Percentiles rank a stretch among this genome's conserved stretches.
phyloP scores from a whole-genome alignment of 2,113 vertebrate species.

The Larimichthys polyactis region DNA sequence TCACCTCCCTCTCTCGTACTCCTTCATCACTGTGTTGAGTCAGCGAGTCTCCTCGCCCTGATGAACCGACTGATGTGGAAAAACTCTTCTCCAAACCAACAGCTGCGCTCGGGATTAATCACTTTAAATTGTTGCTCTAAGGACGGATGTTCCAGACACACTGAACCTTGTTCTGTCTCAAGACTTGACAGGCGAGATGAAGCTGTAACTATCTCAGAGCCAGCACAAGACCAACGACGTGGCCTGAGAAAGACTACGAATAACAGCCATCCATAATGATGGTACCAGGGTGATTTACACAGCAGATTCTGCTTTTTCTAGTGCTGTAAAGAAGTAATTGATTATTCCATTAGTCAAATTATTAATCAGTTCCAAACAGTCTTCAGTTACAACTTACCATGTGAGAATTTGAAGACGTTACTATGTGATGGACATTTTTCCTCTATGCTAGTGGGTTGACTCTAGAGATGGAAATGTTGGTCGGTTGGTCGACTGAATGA shows the following conservation, averaged over 20 bases:
- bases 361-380: too few species aligned
- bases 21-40: slow-evolving; percentile 1
- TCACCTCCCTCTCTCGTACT: not conserved
- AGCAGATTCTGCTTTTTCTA: not conserved
- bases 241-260: not conserved
- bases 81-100: not conserved
- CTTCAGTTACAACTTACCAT: too few species aligned
- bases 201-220: not conserved
- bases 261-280: not conserved
- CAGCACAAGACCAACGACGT: not conserved
- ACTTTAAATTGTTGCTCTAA: not conserved
- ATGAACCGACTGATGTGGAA: not conserved
- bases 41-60: not conserved
- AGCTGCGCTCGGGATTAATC: not conserved
- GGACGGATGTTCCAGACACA: not conserved
- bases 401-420: too few species aligned
- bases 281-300: not conserved
- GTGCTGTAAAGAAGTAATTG: not conserved
- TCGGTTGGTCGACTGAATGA: too few species aligned
- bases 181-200: not conserved
- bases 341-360: not conserved
- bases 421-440: too few species aligned
- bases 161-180: not conserved
- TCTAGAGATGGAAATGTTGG: too few species aligned
- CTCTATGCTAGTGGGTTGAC: too few species aligned